Conservation (phyloP, 2,113 vertebrate species). For the Pseudopodoces humilis region DNA sequence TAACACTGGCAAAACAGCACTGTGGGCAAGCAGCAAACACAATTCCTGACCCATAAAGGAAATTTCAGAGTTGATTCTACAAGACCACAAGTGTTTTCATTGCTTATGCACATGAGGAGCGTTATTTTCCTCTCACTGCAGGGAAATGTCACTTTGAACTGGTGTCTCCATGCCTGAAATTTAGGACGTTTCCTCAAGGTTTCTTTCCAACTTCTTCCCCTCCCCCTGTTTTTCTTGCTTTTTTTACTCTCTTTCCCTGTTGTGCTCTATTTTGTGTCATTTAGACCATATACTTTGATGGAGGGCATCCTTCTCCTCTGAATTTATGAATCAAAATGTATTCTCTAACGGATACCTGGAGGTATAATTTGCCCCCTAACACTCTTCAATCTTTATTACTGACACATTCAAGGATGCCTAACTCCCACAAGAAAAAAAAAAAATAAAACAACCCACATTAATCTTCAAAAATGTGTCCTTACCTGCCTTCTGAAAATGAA, state of each 20-base stretch:
- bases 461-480: slow-evolving; percentile 51
- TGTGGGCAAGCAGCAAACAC: slow-evolving; percentile 20
- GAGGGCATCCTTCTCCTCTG: slow-evolving; percentile 14
- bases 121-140: not conserved
- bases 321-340: slow-evolving; percentile 7
- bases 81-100: not conserved
- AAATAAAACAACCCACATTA: not conserved
- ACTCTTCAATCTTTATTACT: slow-evolving; percentile 50
- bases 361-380: not conserved
- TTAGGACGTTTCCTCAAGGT: not conserved
- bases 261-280: not conserved
- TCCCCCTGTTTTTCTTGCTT: not conserved
- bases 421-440: not conserved
- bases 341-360: slow-evolving; percentile 7
- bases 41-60: slow-evolving; percentile 9
- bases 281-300: slow-evolving; percentile 23
- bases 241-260: not conserved
- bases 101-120: not conserved
- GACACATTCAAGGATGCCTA: slow-evolving; percentile 55
- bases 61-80: not conserved
- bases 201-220: not conserved
- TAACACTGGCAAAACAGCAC: not conserved
- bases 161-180: not conserved
- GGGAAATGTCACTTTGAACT: not conserved
- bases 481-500: slow-evolving; percentile 39